phyloP scores from a whole-genome alignment of 1,140 invertebrate species.

The Drosophila mayri region DNA sequence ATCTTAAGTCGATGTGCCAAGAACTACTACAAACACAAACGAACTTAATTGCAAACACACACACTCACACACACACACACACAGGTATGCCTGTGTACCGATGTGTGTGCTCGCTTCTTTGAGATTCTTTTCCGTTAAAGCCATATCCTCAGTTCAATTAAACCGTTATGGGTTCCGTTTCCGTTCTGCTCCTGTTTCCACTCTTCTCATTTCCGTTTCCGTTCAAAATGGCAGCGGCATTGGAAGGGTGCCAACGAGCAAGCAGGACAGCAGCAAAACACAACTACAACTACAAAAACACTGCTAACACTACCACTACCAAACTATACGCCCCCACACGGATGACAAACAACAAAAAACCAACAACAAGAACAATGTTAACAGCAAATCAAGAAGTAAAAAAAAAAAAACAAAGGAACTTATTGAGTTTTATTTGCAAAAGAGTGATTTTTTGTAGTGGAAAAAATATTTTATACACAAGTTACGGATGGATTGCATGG shows the following conservation, averaged over 20 bases:
- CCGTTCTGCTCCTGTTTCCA: constrained; percentile 7
- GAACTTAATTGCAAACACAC: constrained; percentile 14
- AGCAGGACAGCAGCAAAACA: constrained; percentile 27
- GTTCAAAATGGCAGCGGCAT: constrained; percentile 36
- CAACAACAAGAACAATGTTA: constrained; percentile 65
- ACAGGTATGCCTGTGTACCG: background rate
- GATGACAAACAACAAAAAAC: constrained; percentile 18
- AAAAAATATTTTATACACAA: constrained; percentile 81
- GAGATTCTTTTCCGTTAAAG: constrained; percentile 22
- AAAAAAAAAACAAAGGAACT: constrained; percentile 57
- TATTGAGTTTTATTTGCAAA: constrained; percentile 81
- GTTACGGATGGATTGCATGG: constrained; percentile 48
- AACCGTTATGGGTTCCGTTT: constrained; percentile 16
- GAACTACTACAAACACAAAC: constrained; percentile 3
- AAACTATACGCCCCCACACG: constrained; percentile 25
- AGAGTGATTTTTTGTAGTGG: constrained; percentile 83
- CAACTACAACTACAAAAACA: constrained; percentile 14
- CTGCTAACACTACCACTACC: constrained; percentile 1
- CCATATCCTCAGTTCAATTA: constrained; percentile 25
- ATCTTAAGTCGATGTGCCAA: constrained; percentile 36
- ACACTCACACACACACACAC: constrained; percentile 7
- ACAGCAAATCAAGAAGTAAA: constrained; percentile 48
- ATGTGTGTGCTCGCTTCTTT: constrained; percentile 44
- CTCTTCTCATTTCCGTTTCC: constrained; percentile 18
- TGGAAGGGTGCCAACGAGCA: constrained; percentile 4